These are phyloP conservation scores for Spodoptera picta DNA, from an alignment of 2,888 invertebrate species.

Conservation along the genomic window DNA sequence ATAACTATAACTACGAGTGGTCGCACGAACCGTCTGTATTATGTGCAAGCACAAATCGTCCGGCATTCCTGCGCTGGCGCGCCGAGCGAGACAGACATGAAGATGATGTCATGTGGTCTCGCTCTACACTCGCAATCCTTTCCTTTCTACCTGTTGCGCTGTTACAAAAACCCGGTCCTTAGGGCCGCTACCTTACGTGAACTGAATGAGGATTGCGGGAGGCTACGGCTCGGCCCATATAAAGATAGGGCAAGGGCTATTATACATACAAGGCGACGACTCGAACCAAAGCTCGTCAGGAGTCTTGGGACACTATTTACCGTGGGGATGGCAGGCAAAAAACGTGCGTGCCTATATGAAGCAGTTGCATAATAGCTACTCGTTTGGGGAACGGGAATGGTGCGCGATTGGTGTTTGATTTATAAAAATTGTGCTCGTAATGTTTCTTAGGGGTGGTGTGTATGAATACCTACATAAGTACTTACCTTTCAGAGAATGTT, in stretches of 20 bases:
- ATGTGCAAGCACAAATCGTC: conserved; percentile 86
- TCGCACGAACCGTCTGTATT: conserved; percentile 74
- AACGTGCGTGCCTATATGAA: conserved; percentile 76
- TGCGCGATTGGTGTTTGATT: conserved; percentile 75
- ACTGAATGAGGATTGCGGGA: conserved; percentile 87
- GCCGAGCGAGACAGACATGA: conserved; percentile 75
- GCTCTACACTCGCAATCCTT: conserved; percentile 85
- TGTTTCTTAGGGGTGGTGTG: neutral
- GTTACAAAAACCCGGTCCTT: conserved; percentile 88
- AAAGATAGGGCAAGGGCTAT: conserved; percentile 87
- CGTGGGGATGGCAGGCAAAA: conserved; percentile 81
- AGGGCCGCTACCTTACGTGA: conserved; percentile 89
- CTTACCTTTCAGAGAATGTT: neutral
- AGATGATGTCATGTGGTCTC: conserved; percentile 73
- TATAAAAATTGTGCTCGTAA: conserved; percentile 22
- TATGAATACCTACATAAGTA: neutral
- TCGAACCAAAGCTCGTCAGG: conserved; percentile 69
- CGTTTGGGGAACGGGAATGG: conserved; percentile 77
- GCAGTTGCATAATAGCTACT: conserved; percentile 82
- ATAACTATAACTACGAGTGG: conserved; percentile 71
- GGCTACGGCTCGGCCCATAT: conserved; percentile 88
- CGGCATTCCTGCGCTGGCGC: conserved; percentile 85
- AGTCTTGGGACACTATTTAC: conserved; percentile 79
- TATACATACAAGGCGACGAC: conserved; percentile 73
- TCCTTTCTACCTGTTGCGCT: conserved; percentile 89